Evolutionary conservation across 2,113 vertebrate genomes (phyloP), one percentile per base, ranked within the genome.

Genomic region (Lepisosteus oculatus): DNA sequence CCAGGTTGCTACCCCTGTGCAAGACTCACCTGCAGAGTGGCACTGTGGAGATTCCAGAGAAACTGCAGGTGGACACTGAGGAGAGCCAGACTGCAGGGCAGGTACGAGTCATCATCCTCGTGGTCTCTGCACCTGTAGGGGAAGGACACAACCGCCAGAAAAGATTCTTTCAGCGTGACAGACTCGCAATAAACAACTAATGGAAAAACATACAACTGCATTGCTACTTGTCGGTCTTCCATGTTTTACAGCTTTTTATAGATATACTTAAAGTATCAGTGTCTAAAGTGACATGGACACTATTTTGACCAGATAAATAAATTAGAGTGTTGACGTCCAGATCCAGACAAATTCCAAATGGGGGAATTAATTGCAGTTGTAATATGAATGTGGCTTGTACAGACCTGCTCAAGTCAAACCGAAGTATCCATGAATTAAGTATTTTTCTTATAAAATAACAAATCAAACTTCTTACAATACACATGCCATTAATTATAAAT

Each of bases 1-100:
- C 17, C 17, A 29, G 17, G 13, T 64, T 64, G 8, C 41, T 17
- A 6, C 15, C 56, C 14, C 17, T 6, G 13, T 42, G 9, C n/a
- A 12, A 55, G 3, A 80, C 84, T 57, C 11, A 92, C 92, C 88
- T 85, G 90, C 13, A 92, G 57, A 14, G 79, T 47, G 41, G 74
- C n/a, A 15, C 77, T 66, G 8, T 87, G 81, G 57, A 85, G 77
- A 6, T 75, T 80, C 72, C 85, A 85, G 68, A 89, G 81, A 2
- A 78, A 79, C 1, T 80, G 86, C 9, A 92, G 13, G 7, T 89
- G 79, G 4, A 86, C 67, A 0, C 69, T 83, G 69, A 90, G 67
- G 8, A 94, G 85, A 6, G 90, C 90, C 11, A 94, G 79, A 68
- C 86, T 91, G 83, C 93, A 94, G 3, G 93, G 93, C 17, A 93